A percentile compares a stretch with the other conserved stretches of the same genome.
Evolutionary conservation across 2,113 vertebrate species (phyloP).

Genomic region (Nansenia antarctica): DNA sequence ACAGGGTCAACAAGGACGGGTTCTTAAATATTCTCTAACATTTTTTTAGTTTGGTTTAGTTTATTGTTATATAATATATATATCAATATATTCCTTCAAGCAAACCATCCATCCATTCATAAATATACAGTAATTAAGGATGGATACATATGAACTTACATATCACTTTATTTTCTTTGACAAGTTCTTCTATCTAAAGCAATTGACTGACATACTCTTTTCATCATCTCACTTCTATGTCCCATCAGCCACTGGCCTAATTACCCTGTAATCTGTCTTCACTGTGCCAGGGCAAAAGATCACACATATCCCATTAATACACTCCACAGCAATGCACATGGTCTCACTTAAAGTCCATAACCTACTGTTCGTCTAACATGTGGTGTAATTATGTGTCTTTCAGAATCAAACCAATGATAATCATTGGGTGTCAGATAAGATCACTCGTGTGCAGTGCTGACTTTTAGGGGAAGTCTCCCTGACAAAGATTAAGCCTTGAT

Average conservation of each 20-base stretch:
- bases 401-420: slow-evolving; percentile 28
- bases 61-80: no score
- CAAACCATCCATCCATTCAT: no score
- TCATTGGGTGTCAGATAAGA: slow-evolving; percentile 8
- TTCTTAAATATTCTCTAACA: no score
- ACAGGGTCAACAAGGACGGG: no score
- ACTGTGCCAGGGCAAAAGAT: slow-evolving; percentile 50
- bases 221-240: slow-evolving; percentile 32
- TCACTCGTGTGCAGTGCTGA: background rate
- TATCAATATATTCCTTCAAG: no score
- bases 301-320: slow-evolving; percentile 53
- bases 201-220: slow-evolving; percentile 44
- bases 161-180: background rate
- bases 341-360: slow-evolving; percentile 37
- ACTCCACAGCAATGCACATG: slow-evolving; percentile 32
- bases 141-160: background rate
- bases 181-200: background rate
- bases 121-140: no score
- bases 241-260: slow-evolving; percentile 47
- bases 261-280: slow-evolving; percentile 49
- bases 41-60: no score
- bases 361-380: slow-evolving; percentile 21
- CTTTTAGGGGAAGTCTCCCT: background rate
- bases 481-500: no score
- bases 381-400: slow-evolving; percentile 34